Percentiles rank a stretch among this genome's conserved stretches.
Evolutionary conservation across 2,888 invertebrate species (phyloP).

Genomic region (Mamestra brassicae): DNA sequence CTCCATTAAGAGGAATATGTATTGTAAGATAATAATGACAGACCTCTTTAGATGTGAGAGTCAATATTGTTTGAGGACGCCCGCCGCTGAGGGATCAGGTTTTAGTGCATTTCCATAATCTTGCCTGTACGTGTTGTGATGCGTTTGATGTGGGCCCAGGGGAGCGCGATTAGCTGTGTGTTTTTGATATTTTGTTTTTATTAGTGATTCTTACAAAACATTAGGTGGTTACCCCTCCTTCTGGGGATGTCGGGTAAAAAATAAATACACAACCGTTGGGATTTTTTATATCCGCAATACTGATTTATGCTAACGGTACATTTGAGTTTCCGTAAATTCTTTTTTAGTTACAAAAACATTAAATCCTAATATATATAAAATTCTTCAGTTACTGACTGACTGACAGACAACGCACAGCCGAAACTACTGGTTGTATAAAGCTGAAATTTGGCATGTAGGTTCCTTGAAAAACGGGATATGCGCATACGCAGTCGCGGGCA

Average conservation of each 20-base stretch:
- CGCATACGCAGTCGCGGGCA: too few species aligned
- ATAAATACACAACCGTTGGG: neutral
- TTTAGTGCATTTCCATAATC: conserved; percentile 58
- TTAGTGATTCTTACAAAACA: neutral
- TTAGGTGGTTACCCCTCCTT: too few species aligned
- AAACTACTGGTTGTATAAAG: too few species aligned
- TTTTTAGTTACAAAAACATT: too few species aligned
- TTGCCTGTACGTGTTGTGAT: conserved; percentile 38
- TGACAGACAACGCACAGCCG: too few species aligned
- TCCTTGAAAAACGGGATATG: too few species aligned
- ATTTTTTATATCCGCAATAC: neutral
- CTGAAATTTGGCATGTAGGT: too few species aligned
- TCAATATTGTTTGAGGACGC: conserved; percentile 62
- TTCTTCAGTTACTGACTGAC: too few species aligned
- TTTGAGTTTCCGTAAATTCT: too few species aligned
- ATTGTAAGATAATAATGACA: conserved; percentile 65
- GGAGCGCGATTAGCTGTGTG: conserved; percentile 16
- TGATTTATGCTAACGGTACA: neutral
- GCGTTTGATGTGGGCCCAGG: conserved; percentile 15
- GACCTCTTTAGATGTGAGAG: conserved; percentile 55
- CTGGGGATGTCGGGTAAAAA: neutral
- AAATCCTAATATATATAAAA: too few species aligned
- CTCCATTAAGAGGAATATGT: conserved; percentile 64
- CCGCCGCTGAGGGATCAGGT: conserved; percentile 49
- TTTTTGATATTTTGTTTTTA: neutral